Conservation (phyloP, 53 echinoderm and acorn worm genomes). For the Zoroaster sp. region DNA sequence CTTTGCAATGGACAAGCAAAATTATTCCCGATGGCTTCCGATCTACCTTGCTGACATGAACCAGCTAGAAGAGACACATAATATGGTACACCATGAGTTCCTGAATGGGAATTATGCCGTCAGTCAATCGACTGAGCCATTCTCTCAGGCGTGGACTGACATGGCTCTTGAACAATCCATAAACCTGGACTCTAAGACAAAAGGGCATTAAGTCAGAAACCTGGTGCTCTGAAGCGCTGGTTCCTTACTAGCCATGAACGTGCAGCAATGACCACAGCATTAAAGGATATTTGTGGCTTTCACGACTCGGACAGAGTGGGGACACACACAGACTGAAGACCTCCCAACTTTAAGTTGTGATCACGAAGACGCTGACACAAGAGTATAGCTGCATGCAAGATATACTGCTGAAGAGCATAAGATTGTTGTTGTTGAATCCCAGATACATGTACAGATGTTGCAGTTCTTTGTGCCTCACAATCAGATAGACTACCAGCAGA, state of each 20-base stretch:
- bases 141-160: constrained; percentile 32
- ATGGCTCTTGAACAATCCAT: constrained; percentile 48
- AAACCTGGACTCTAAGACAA: constrained; percentile 30
- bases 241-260: neutral
- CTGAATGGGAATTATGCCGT: constrained; percentile 23
- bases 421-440: neutral
- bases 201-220: neutral
- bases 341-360: neutral
- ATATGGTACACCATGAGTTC: constrained; percentile 2
- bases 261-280: neutral
- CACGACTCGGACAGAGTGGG: neutral
- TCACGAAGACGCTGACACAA: neutral
- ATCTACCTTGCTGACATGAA: constrained; percentile 42
- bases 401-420: neutral
- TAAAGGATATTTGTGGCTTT: neutral
- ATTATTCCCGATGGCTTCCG: constrained; percentile 35
- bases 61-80: neutral
- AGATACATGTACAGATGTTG: neutral
- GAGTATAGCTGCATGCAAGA: neutral
- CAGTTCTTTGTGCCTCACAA: neutral
- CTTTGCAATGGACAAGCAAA: no score
- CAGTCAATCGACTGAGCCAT: neutral
- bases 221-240: neutral
- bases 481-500: no score
- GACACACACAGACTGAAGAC: neutral